These are phyloP conservation scores for Lottia scabra DNA, from an alignment of 2,888 invertebrate species.

Conservation along the genomic window DNA sequence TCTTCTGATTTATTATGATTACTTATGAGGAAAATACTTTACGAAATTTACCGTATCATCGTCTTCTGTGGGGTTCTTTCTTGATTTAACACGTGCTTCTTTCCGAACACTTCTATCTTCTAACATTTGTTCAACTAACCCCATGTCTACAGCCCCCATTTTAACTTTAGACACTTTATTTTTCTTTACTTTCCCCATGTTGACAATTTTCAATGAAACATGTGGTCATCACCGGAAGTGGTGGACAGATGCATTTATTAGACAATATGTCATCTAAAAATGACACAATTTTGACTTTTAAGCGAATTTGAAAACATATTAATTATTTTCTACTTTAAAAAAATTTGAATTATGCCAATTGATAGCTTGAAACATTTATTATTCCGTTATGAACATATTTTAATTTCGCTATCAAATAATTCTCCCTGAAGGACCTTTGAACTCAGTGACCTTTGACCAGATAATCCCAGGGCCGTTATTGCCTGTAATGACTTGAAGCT, in stretches of 20 bases:
- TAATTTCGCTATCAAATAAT: too few relatives aligned
- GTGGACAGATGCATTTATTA: too few relatives aligned
- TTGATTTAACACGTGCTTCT: slow-evolving; percentile 77
- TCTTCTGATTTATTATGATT: too few relatives aligned
- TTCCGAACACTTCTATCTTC: slow-evolving; percentile 76
- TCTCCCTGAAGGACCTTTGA: background rate
- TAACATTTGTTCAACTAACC: slow-evolving; percentile 82
- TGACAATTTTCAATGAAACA: slow-evolving; percentile 9
- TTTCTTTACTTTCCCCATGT: slow-evolving; percentile 84
- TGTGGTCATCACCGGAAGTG: background rate
- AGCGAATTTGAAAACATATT: too few relatives aligned
- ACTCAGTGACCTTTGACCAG: background rate
- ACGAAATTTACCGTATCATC: slow-evolving; percentile 75
- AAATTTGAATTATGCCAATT: too few relatives aligned
- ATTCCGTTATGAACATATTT: too few relatives aligned
- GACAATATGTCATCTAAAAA: too few relatives aligned
- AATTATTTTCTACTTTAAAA: too few relatives aligned
- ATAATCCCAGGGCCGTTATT: too few relatives aligned
- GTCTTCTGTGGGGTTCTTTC: slow-evolving; percentile 79
- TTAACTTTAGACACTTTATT: slow-evolving; percentile 74
- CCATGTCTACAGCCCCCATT: slow-evolving; percentile 64
- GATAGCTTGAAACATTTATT: too few relatives aligned
- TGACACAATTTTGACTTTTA: too few relatives aligned
- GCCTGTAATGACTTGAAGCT: background rate
- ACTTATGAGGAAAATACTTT: too few relatives aligned